These are phyloP conservation scores for Labeo catla DNA, from an alignment of 2,113 vertebrate species.

Conservation along the genomic window DNA sequence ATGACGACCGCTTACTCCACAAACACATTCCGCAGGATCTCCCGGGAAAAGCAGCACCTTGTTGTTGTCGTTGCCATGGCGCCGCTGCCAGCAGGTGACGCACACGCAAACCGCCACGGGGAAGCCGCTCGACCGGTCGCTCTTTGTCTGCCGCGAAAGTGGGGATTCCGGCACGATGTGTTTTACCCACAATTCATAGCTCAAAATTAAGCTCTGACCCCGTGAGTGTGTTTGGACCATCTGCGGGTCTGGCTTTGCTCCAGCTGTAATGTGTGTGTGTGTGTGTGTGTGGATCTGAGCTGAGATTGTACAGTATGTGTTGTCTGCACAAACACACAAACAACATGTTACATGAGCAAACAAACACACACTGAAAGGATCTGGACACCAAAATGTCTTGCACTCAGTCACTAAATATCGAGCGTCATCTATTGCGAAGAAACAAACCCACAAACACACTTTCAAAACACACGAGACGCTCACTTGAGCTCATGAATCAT, in stretches of 20 bases:
- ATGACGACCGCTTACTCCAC: slow-evolving; percentile 74
- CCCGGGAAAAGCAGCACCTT: slow-evolving; percentile 62
- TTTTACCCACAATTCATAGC: not conserved
- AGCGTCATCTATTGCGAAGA: no score
- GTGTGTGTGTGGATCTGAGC: not conserved
- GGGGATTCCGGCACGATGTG: not conserved
- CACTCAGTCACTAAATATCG: no score
- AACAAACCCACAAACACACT: no score
- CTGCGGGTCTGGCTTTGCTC: no score
- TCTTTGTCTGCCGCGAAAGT: not conserved
- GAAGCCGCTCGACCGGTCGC: not conserved
- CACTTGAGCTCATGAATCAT: no score
- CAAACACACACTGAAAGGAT: no score
- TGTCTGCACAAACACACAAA: no score
- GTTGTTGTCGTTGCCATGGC: slow-evolving; percentile 73
- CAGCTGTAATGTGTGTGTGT: not conserved
- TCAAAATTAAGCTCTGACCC: not conserved
- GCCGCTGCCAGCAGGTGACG: slow-evolving; percentile 63
- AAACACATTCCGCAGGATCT: slow-evolving; percentile 76
- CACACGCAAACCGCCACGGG: no score
- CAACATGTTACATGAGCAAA: no score
- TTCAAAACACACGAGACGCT: no score
- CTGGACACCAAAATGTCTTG: no score
- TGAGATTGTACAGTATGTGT: no score
- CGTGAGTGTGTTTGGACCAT: not conserved